Conservation (phyloP, 2,888 invertebrate species). For the Plebejus anna region DNA sequence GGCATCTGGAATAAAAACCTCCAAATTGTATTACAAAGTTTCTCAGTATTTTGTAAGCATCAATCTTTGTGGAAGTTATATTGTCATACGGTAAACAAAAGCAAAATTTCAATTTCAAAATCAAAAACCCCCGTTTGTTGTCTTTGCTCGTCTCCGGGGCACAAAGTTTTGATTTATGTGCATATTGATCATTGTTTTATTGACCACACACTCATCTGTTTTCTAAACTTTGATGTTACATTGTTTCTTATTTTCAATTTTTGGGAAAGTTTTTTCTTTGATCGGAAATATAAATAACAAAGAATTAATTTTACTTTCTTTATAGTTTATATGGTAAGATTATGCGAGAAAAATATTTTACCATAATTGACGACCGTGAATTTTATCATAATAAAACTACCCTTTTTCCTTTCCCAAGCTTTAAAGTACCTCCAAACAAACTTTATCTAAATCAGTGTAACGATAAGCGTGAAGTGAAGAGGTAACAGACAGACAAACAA, state of each 20-base stretch:
- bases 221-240: background rate
- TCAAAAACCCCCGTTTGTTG: constrained; percentile 62
- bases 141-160: constrained; percentile 45
- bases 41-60: background rate
- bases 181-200: constrained; percentile 38
- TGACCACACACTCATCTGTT: background rate
- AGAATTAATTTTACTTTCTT: too few species aligned
- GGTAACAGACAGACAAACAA: too few species aligned
- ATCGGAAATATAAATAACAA: background rate
- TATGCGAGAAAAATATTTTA: too few species aligned
- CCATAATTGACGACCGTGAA: too few species aligned
- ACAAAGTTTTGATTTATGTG: constrained; percentile 46
- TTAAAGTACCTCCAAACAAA: too few species aligned
- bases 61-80: background rate
- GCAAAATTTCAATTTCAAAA: constrained; percentile 49
- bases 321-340: too few species aligned
- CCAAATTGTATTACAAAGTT: background rate
- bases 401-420: too few species aligned
- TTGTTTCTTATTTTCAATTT: background rate
- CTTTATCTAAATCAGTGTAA: too few species aligned
- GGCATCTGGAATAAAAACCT: background rate
- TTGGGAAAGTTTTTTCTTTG: background rate
- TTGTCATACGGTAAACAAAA: constrained; percentile 30
- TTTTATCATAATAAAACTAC: too few species aligned
- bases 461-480: too few species aligned